Evolutionary conservation across 1,140 invertebrate species (phyloP).

Genomic region (Metaphire vulgaris): DNA sequence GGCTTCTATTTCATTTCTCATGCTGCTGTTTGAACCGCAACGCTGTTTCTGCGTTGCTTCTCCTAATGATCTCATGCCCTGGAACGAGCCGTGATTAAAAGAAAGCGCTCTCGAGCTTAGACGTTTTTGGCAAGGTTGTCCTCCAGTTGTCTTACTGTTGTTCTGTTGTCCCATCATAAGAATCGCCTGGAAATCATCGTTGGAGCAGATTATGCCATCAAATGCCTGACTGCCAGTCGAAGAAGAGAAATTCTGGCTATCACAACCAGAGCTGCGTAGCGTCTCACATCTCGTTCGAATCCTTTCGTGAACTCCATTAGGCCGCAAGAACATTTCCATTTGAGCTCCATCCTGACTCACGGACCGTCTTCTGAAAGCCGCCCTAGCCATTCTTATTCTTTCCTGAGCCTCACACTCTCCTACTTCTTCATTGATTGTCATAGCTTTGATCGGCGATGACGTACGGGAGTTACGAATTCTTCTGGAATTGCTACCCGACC

Average conservation of each 20-base stretch:
- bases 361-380: conserved; percentile 25
- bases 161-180: background rate
- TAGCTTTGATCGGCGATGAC: conserved; percentile 5
- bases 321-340: background rate
- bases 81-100: background rate
- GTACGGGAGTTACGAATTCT: background rate
- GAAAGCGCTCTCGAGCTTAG: background rate
- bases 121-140: background rate
- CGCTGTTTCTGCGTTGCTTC: background rate
- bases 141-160: background rate
- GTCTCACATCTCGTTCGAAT: conserved; percentile 3
- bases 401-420: background rate
- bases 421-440: background rate
- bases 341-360: conserved; percentile 27
- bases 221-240: background rate
- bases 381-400: conserved; percentile 14
- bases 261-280: background rate
- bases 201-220: conserved; percentile 28
- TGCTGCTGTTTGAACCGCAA: background rate
- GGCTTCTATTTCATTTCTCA: background rate
- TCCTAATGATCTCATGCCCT: background rate
- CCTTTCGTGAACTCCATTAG: background rate
- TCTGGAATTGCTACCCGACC: background rate
- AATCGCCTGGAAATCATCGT: conserved; percentile 25
- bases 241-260: background rate